These are phyloP conservation scores for Camelus dromedarius DNA, from an alignment of 2,113 vertebrate genomes.

Conservation along the genomic window DNA sequence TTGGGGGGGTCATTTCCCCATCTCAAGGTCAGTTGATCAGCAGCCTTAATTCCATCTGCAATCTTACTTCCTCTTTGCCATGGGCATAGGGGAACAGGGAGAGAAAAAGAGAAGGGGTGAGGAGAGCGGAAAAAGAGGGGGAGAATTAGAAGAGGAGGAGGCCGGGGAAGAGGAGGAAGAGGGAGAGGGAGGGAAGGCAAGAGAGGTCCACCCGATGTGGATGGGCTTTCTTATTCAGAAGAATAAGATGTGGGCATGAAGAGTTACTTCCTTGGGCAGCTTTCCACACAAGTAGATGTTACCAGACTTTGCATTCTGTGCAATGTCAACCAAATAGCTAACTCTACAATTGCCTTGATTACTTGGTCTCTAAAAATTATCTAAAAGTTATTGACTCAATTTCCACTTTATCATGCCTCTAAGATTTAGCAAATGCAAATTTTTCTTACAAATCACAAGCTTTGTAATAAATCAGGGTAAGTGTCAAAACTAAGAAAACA, in stretches of 20 bases:
- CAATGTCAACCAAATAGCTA: background rate
- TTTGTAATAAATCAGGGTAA: background rate
- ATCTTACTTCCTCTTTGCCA: too few species aligned
- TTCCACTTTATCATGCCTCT: background rate
- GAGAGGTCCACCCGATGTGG: fast-evolving
- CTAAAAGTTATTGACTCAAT: background rate
- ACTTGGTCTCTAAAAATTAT: conserved; percentile 23
- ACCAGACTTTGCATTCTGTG: background rate
- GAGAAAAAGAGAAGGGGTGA: background rate
- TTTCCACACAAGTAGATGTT: background rate
- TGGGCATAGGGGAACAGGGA: fast-evolving
- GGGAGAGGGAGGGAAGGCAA: background rate
- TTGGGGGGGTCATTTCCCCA: background rate
- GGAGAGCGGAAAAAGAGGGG: background rate
- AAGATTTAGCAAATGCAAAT: conserved; percentile 35
- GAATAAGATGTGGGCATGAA: background rate
- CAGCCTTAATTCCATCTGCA: too few species aligned
- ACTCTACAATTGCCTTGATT: conserved; percentile 3
- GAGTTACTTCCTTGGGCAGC: background rate
- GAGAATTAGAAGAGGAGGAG: background rate
- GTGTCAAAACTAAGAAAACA: background rate
- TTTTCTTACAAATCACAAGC: conserved; percentile 14
- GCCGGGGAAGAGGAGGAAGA: fast-evolving
- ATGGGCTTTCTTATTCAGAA: background rate
- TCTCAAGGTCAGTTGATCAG: too few species aligned